Percentiles rank a stretch among this genome's conserved stretches.
These are phyloP conservation scores for Drosophila sturtevanti DNA, from an alignment of 1,140 invertebrate species.

Conservation along the genomic window DNA sequence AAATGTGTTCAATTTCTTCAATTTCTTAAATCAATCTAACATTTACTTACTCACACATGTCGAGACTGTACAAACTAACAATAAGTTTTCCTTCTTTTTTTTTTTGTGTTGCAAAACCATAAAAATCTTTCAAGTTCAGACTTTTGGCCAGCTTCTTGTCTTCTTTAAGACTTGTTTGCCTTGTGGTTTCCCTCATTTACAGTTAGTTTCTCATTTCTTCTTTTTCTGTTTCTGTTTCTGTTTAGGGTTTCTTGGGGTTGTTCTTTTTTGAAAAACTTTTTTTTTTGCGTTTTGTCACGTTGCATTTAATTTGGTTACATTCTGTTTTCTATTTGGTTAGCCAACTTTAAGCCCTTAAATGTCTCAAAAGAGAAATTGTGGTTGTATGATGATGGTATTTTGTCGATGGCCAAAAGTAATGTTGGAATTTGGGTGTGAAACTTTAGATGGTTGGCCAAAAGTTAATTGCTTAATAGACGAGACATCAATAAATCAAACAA, in stretches of 20 bases:
- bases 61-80: too few species aligned
- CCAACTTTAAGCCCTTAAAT: slow-evolving; percentile 1
- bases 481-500: slow-evolving; percentile 77
- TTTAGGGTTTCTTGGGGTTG: not conserved
- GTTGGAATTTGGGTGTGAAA: not conserved
- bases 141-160: not conserved
- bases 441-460: slow-evolving; percentile 30
- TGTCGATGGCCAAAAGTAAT: too few species aligned
- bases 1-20: too few species aligned
- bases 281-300: not conserved
- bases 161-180: not conserved
- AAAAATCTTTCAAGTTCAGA: not conserved
- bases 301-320: not conserved
- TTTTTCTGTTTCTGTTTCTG: not conserved
- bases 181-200: not conserved
- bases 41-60: too few species aligned
- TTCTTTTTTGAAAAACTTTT: not conserved
- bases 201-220: not conserved
- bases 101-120: not conserved
- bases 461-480: slow-evolving; percentile 78
- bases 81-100: not conserved
- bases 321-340: not conserved
- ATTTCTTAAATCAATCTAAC: too few species aligned
- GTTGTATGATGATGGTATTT: too few species aligned
- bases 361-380: too few species aligned